Evolutionary conservation across 2,888 invertebrate species (phyloP).

Genomic region (Listrodromus nycthemerus): DNA sequence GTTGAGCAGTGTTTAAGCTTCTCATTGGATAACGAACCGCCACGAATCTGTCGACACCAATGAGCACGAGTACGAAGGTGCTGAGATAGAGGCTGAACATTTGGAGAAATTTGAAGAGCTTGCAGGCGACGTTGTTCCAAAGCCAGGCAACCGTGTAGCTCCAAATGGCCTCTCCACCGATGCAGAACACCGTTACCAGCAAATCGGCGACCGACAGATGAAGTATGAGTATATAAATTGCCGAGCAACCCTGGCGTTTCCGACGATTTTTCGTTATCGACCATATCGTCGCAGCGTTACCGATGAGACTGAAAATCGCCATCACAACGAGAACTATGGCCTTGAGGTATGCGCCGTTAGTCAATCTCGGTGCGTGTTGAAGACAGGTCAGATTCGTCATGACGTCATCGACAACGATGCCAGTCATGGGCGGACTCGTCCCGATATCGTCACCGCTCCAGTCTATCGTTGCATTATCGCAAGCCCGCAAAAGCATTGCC

Average conservation of each 20-base stretch:
- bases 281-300: constrained; percentile 91
- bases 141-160: constrained; percentile 92
- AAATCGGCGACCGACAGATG: constrained; percentile 94
- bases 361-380: constrained; percentile 90
- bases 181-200: constrained; percentile 92
- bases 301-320: constrained; percentile 90
- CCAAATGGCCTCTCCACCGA: constrained; percentile 93
- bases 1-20: constrained; percentile 87
- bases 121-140: constrained; percentile 91
- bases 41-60: constrained; percentile 93
- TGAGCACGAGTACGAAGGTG: constrained; percentile 92
- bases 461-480: constrained; percentile 69
- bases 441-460: constrained; percentile 53
- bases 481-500: constrained; percentile 49
- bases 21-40: constrained; percentile 93
- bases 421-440: constrained; percentile 7
- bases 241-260: constrained; percentile 88
- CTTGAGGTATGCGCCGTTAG: constrained; percentile 87
- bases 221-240: constrained; percentile 91
- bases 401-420: constrained; percentile 37
- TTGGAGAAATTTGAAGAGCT: constrained; percentile 92
- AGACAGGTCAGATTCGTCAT: constrained; percentile 82
- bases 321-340: constrained; percentile 89
- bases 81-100: constrained; percentile 93
- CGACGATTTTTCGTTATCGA: constrained; percentile 89